Base-by-base conservation (phyloP, 2,113 vertebrate species). In the Thalassoma bifasciatum region DNA sequence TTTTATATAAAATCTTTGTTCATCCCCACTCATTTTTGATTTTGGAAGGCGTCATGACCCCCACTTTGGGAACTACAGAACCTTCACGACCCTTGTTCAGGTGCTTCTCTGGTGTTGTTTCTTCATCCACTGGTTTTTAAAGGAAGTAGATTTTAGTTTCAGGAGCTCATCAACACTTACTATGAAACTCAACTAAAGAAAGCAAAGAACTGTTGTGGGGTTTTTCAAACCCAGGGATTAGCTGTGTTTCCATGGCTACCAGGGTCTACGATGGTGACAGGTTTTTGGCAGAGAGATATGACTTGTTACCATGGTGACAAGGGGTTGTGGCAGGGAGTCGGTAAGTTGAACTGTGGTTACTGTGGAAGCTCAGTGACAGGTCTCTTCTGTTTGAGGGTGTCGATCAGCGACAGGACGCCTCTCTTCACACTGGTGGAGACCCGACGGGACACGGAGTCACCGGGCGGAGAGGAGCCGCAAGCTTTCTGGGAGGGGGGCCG, bases 321-420 rank as follows among this genome's bases (percentile, higher is more conserved):
- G 44, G 73, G 77, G 24, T 34, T 54, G 54, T 78, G 58, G 88
- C 78, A 14, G 36, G 54, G 92, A 92, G 42, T 87, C 77, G 51
- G 88, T 72, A 37, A 47, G 24, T 24, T 79, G 50, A 42, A 2
- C 16, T 3, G 17, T 6, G 12, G 74, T 89, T 92, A 95, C 94
- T 98, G 97, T 0, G 97, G 96, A 70, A 92, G 91, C 85, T 99
- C 98, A 0, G 95, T 84, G 82, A 98, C 94, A 0, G 97, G 96
- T 60, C 96, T 96, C 90, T 99, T 99, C 94, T 97, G 98, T 95
- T 99, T 99, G 93, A 99, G 95, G 90, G 97, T 98, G 96, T 99
- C 98, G 93, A 99, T 98, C 91, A 99, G 97, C 34, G 98, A 99
- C 59, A 98, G 89, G 73, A 99, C 97, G 46, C 98, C 97, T 5